phyloP scores from a whole-genome alignment of 2,888 invertebrate species.

The Lingula anatina region DNA sequence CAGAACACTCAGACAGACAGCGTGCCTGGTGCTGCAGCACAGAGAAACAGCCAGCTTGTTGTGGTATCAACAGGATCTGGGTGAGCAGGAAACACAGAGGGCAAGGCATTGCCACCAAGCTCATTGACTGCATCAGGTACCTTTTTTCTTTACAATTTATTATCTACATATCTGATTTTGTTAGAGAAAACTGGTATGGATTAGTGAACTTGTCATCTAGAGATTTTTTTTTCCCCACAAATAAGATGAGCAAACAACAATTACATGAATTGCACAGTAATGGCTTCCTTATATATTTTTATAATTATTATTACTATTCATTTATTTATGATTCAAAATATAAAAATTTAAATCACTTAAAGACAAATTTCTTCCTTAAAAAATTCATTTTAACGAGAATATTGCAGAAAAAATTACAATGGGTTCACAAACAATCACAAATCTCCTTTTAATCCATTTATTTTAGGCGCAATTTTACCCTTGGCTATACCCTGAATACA shows the following conservation, averaged over 20 bases:
- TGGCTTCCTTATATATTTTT: too few relatives aligned
- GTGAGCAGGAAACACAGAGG: slow-evolving; percentile 66
- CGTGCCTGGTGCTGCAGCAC: slow-evolving; percentile 69
- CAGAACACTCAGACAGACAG: slow-evolving; percentile 6
- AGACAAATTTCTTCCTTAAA: too few relatives aligned
- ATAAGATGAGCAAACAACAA: neutral
- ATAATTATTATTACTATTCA: too few relatives aligned
- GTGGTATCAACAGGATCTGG: slow-evolving; percentile 85
- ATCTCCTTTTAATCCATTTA: neutral
- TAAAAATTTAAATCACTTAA: too few relatives aligned
- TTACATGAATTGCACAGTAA: too few relatives aligned
- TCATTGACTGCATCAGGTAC: slow-evolving; percentile 69
- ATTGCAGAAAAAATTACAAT: too few relatives aligned
- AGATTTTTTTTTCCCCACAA: neutral
- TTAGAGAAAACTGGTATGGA: neutral
- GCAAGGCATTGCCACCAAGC: slow-evolving; percentile 65
- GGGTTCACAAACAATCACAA: slow-evolving; percentile 1
- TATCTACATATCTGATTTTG: too few relatives aligned
- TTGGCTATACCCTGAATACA: slow-evolving; percentile 61
- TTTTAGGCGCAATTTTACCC: slow-evolving; percentile 64
- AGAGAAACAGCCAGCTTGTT: slow-evolving; percentile 68
- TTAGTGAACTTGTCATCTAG: neutral
- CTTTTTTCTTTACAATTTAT: too few relatives aligned
- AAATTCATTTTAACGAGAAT: too few relatives aligned
- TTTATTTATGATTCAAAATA: neutral